phyloP scores from a whole-genome alignment of 53 echinoderm and acorn worm genomes.

The Echinometra lucunter region DNA sequence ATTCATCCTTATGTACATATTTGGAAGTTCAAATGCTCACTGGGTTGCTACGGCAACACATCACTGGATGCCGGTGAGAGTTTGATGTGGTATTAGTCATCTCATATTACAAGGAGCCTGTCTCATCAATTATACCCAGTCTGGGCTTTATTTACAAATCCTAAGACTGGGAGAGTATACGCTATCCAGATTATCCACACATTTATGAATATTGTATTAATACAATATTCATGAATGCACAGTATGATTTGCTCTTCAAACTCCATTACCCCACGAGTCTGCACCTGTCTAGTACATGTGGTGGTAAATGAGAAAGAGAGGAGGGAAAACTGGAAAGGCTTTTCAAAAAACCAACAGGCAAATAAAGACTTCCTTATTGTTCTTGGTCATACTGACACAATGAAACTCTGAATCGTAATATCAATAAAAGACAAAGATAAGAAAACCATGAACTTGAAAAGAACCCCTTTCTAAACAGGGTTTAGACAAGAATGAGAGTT shows the following conservation, averaged over 20 bases:
- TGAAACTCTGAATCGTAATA: no score
- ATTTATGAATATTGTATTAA: conserved; percentile 8
- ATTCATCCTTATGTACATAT: conserved; percentile 51
- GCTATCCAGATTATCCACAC: conserved; percentile 11
- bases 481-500: not conserved
- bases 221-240: not conserved
- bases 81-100: conserved; percentile 48
- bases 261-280: not conserved
- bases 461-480: not conserved
- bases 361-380: no score
- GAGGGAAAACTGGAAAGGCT: no score
- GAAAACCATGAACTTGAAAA: not conserved
- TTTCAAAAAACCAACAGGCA: no score
- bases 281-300: not conserved
- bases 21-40: conserved; percentile 36
- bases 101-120: conserved; percentile 28
- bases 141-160: not conserved
- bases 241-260: not conserved
- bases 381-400: no score
- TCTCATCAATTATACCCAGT: conserved; percentile 37
- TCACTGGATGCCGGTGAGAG: conserved; percentile 11
- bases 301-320: no score
- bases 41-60: conserved; percentile 20
- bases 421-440: not conserved
- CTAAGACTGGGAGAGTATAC: not conserved